These are phyloP conservation scores for Ellobium chinense DNA, from an alignment of 2,888 invertebrate species.

Conservation along the genomic window DNA sequence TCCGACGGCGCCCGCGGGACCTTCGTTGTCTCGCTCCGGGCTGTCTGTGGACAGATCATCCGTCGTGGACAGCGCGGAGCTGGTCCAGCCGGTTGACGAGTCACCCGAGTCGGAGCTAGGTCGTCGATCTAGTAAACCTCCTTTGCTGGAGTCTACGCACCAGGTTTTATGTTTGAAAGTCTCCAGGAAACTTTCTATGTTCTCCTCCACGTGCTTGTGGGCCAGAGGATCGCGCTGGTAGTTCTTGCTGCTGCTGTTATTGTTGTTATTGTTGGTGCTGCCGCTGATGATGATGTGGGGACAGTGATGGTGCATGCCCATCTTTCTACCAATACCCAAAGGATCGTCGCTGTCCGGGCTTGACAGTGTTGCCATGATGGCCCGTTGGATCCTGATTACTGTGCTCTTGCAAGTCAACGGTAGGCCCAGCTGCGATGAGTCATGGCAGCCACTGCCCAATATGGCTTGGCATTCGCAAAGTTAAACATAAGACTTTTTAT, in stretches of 20 bases:
- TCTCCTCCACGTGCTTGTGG: slow-evolving; percentile 67
- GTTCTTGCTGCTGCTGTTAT: slow-evolving; percentile 29
- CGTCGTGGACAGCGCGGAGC: slow-evolving; percentile 68
- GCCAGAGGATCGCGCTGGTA: slow-evolving; percentile 40
- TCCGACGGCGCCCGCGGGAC: slow-evolving; percentile 4
- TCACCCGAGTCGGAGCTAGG: slow-evolving; percentile 58
- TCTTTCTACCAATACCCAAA: slow-evolving; percentile 36
- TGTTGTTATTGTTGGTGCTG: slow-evolving; percentile 35
- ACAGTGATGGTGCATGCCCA: slow-evolving; percentile 39
- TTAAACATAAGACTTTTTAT: neutral
- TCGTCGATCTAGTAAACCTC: slow-evolving; percentile 50
- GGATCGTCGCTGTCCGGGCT: slow-evolving; percentile 51
- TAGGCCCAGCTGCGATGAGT: no score
- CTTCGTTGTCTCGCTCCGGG: slow-evolving; percentile 49
- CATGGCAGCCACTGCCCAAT: no score
- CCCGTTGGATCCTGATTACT: neutral
- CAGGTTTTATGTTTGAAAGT: slow-evolving; percentile 70
- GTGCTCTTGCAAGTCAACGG: neutral
- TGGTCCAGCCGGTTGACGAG: slow-evolving; percentile 62
- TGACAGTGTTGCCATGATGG: slow-evolving; percentile 43
- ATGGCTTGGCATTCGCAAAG: no score
- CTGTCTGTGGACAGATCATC: slow-evolving; percentile 57
- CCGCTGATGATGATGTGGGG: slow-evolving; percentile 34
- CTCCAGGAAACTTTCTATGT: slow-evolving; percentile 72
- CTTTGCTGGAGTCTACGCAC: slow-evolving; percentile 53